Percentiles rank a stretch among this genome's conserved stretches.
phyloP scores from a whole-genome alignment of 2,797 vertebrate genomes.

The Poliocrania exsul region DNA sequence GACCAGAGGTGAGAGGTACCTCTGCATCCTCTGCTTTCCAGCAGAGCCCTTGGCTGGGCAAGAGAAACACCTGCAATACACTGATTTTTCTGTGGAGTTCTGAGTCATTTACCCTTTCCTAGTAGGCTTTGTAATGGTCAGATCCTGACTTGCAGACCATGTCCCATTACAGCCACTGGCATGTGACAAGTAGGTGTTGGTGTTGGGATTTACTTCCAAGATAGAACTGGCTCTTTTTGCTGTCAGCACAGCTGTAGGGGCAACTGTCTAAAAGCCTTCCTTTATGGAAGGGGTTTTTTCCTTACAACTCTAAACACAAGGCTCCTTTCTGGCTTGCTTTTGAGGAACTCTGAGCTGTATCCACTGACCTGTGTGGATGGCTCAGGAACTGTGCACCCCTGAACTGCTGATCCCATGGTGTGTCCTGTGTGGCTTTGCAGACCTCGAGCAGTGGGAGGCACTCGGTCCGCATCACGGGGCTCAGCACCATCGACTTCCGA shows the following conservation, averaged over 20 bases:
- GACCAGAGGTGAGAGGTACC: not conserved
- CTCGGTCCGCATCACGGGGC: conserved; percentile 93
- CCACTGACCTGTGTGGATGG: not conserved
- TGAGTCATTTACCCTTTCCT: not conserved
- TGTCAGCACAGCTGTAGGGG: not conserved
- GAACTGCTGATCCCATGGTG: not conserved
- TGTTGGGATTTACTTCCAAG: not conserved
- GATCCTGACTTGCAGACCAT: not conserved
- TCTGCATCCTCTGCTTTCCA: not conserved
- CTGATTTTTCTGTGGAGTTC: not conserved
- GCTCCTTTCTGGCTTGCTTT: not conserved
- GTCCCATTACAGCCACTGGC: not conserved
- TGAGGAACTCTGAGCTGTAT: not conserved
- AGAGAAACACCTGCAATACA: not conserved
- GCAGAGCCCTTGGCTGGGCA: not conserved
- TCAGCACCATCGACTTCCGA: conserved; percentile 95
- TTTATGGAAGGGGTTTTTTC: not conserved
- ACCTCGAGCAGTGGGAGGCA: conserved; percentile 91
- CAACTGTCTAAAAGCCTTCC: not conserved
- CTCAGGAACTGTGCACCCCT: not conserved
- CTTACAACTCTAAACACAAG: rapidly evolving
- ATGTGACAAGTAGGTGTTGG: not conserved
- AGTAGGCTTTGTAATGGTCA: not conserved
- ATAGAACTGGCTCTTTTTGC: not conserved
- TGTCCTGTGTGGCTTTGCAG: conserved; percentile 74